Evolutionary conservation across 2,113 vertebrate genomes (phyloP).

Genomic region (Emydura subglobosa): DNA sequence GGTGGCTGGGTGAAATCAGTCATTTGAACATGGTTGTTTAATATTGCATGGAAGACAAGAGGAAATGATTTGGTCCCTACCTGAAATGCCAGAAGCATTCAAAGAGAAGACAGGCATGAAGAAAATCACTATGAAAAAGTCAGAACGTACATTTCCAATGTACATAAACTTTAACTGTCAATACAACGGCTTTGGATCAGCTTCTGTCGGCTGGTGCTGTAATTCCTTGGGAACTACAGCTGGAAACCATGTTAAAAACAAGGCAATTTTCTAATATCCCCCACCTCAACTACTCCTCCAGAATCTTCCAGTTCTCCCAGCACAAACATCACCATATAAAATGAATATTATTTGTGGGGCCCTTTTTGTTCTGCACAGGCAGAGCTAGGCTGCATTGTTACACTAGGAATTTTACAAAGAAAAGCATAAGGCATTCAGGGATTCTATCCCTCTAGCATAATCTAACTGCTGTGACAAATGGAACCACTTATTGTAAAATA

Average conservation of each 20-base stretch:
- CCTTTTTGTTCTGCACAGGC: background rate
- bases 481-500: constrained; percentile 41
- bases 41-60: background rate
- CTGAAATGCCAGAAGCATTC: background rate
- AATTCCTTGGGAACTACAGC: background rate
- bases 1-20: background rate
- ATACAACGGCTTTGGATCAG: background rate
- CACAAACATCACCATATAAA: background rate
- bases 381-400: background rate
- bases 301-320: background rate
- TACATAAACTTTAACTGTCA: background rate
- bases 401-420: background rate
- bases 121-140: background rate
- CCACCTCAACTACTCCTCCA: background rate
- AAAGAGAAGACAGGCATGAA: background rate
- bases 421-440: background rate
- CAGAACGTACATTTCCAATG: background rate
- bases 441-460: background rate
- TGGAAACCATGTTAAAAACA: background rate
- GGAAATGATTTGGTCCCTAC: background rate
- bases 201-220: background rate
- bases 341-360: background rate
- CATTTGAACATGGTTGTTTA: background rate
- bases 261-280: background rate
- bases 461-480: constrained; percentile 34